Evolutionary conservation across 2,113 vertebrate genomes (phyloP), one percentile per base, ranked within the genome.

Genomic region (Burhinus oedicnemus): DNA sequence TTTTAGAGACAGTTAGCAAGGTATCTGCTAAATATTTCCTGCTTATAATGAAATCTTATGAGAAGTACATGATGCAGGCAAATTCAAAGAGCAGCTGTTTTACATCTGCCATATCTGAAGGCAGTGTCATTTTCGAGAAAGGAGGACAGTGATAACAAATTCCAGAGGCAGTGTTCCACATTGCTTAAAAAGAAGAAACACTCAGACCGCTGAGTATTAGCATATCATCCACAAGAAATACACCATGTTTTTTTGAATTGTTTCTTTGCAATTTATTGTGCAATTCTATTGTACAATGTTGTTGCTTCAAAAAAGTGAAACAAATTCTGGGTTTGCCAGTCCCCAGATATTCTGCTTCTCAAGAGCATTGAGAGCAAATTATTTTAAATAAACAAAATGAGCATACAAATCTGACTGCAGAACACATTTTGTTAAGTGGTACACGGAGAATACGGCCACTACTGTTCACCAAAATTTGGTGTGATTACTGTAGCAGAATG

Each of bases 21-120:
- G 82, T 75, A 51, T 12, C 25, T 23, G 61, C 19, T n/a, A 47
- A 80, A 38, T 65, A 71, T 34, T 69, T 89, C 92, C 90, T 91
- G 82, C 72, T 86, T 70, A 34, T 52, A 69, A 65, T 11, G 74
- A 49, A 34, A 15, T 82, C 36, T 6, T 44, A 40, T 9, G 45
- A 76, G 45, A 26, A 57, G 36, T 14, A 57, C 54, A 72, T 3
- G 30, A 57, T 49, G 85, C n/a, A 29, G 70, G 76, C 75, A 69
- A 55, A 66, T 18, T 49, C 77, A 75, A 42, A 72, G 80, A 88
- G 91, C 95, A 94, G 96, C 89, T 96, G 94, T 1, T 87, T 91
- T 65, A 40, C 91, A 83, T 58, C 72, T 93, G 94, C 70, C 30
- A 0, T 49, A 82, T 49, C 64, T 71, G 87, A 51, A 92, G 78